phyloP scores from a whole-genome alignment of 2,113 vertebrate genomes.

The Irena cyanogastra region DNA sequence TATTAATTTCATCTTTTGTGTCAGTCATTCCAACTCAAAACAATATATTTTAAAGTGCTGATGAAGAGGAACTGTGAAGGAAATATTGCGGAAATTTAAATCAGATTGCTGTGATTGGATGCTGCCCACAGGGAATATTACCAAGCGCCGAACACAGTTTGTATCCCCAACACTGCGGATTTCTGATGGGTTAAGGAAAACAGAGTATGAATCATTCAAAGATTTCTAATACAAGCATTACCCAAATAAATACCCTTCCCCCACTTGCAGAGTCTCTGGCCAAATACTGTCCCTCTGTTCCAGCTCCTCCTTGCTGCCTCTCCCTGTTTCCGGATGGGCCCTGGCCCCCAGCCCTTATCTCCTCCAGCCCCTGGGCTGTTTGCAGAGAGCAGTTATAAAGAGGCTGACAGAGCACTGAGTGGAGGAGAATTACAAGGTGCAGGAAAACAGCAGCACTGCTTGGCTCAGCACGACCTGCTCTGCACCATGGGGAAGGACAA shows the following conservation, averaged over 20 bases:
- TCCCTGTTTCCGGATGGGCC: slow-evolving; percentile 4
- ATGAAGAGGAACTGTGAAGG: background rate
- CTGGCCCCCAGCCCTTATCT: slow-evolving; percentile 58
- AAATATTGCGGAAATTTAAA: background rate
- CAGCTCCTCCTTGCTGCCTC: slow-evolving; percentile 27
- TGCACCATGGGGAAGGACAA: slow-evolving; percentile 14
- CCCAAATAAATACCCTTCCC: background rate
- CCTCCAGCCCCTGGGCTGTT: slow-evolving; percentile 37
- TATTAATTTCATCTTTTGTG: background rate
- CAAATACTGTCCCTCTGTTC: background rate
- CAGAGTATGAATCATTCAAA: background rate
- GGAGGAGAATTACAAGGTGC: background rate
- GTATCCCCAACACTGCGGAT: background rate
- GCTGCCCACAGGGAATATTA: background rate
- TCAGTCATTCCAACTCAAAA: background rate
- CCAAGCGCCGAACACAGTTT: background rate
- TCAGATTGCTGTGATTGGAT: background rate
- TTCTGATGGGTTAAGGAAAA: background rate
- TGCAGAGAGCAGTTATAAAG: slow-evolving; percentile 37
- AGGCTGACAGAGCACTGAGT: slow-evolving; percentile 12
- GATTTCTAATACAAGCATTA: background rate
- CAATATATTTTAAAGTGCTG: background rate
- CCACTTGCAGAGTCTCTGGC: background rate
- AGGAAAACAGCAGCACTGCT: background rate
- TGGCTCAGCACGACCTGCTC: background rate